A percentile compares a stretch with the other conserved stretches of the same genome.
Conservation (phyloP, 2,113 vertebrate genomes). For the Callaeas wilsoni region DNA sequence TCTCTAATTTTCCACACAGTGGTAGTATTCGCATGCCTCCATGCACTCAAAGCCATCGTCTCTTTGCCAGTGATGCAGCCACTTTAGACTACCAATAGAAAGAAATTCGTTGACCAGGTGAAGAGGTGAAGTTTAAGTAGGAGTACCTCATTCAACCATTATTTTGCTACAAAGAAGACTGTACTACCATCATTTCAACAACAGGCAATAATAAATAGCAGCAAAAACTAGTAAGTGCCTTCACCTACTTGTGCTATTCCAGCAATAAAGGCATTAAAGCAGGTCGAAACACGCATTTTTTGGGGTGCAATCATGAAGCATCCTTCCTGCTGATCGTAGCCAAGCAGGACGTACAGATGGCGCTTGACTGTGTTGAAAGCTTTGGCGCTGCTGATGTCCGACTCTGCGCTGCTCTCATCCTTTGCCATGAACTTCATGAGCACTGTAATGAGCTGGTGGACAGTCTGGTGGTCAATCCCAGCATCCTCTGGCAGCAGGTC, state of each 20-base stretch:
- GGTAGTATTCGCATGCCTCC: not conserved
- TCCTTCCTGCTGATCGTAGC: constrained; percentile 95
- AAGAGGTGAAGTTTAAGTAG: not conserved
- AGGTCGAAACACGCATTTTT: constrained; percentile 96
- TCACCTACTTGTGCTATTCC: constrained; percentile 90
- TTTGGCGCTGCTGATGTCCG: constrained; percentile 93
- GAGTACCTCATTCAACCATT: not conserved
- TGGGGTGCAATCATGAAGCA: constrained; percentile 99
- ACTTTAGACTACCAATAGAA: not conserved
- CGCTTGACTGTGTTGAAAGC: constrained; percentile 98
- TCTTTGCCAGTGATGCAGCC: not conserved
- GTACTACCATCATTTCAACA: not conserved
- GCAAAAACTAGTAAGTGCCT: not conserved
- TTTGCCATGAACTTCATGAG: constrained; percentile 99
- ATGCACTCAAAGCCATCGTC: fast-evolving
- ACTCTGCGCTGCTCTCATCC: constrained; percentile 92
- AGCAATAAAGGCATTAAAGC: constrained; percentile 98
- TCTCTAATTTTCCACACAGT: not conserved
- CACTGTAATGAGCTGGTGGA: constrained; percentile 96
- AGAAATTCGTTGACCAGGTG: not conserved
- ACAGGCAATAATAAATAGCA: not conserved
- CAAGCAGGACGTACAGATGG: constrained; percentile 91
- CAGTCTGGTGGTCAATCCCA: constrained; percentile 97
- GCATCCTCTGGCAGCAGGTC: constrained; percentile 93
- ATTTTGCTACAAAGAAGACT: not conserved